A percentile compares a stretch with the other conserved stretches of the same genome.
These are phyloP conservation scores for Rhorus exstirpatorius DNA, from an alignment of 2,888 invertebrate species.

Conservation along the genomic window DNA sequence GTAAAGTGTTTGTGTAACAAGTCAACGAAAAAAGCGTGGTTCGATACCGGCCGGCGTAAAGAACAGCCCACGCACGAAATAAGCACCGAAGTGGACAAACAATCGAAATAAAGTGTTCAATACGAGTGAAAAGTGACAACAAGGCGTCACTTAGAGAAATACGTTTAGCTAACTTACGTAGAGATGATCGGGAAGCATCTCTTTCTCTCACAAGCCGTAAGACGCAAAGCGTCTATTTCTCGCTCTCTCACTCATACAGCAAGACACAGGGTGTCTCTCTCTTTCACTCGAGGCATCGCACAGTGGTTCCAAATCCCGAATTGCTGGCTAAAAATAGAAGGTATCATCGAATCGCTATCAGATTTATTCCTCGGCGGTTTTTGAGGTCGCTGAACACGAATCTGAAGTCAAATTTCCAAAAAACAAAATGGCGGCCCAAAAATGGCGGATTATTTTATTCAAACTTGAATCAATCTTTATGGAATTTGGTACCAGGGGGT, in stretches of 20 bases:
- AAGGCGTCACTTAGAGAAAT: slow-evolving; percentile 29
- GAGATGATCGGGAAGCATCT: slow-evolving; percentile 33
- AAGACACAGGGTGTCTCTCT: too few species aligned
- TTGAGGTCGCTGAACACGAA: too few species aligned
- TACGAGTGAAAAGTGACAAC: slow-evolving; percentile 18
- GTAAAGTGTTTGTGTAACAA: slow-evolving; percentile 41
- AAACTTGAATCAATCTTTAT: too few species aligned
- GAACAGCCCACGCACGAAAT: slow-evolving; percentile 10
- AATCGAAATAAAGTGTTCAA: slow-evolving; percentile 13
- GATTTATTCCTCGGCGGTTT: too few species aligned
- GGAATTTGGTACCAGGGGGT: too few species aligned
- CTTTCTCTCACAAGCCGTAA: slow-evolving; percentile 39
- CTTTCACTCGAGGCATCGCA: too few species aligned
- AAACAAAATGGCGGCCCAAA: too few species aligned
- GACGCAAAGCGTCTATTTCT: slow-evolving; percentile 38
- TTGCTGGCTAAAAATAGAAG: too few species aligned
- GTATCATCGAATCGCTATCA: too few species aligned
- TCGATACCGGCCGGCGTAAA: slow-evolving; percentile 46
- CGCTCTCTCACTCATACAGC: slow-evolving; percentile 13
- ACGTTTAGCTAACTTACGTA: slow-evolving; percentile 52
- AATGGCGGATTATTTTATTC: too few species aligned
- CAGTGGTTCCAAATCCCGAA: too few species aligned
- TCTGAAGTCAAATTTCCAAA: too few species aligned
- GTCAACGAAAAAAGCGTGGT: slow-evolving; percentile 12
- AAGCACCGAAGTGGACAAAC: slow-evolving; percentile 2